Conservation (phyloP, 2,113 vertebrate species). For the Neolamprologus kungweensis region DNA sequence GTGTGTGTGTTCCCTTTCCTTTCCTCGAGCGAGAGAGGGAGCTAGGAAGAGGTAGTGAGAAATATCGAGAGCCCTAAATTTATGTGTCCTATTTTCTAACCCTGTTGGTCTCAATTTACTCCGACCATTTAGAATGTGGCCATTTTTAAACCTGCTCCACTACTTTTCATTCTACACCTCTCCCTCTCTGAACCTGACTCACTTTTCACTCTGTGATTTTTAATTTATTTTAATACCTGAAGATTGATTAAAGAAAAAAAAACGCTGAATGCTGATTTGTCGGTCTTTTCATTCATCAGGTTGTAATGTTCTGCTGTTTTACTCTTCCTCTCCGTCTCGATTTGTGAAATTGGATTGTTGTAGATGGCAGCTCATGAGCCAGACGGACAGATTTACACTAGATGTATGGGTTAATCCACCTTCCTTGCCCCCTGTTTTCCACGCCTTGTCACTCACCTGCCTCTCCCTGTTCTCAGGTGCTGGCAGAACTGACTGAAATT, state of each 20-base stretch:
- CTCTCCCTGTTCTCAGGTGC: not conserved
- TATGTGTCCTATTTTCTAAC: conserved; percentile 70
- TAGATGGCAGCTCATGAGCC: not conserved
- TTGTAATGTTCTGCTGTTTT: not conserved
- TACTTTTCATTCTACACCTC: conserved; percentile 35
- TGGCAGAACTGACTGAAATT: not conserved
- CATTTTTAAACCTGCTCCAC: conserved; percentile 54
- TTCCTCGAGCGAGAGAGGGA: conserved; percentile 6
- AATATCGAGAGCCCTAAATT: conserved; percentile 60
- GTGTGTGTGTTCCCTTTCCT: conserved; percentile 44
- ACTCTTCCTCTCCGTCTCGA: fast-evolving
- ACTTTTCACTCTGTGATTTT: not conserved
- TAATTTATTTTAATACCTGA: not conserved
- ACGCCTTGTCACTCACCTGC: not conserved
- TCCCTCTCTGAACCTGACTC: not conserved
- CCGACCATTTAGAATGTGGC: conserved; percentile 54
- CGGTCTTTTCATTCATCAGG: not conserved
- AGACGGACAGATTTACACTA: not conserved
- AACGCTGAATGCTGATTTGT: not conserved
- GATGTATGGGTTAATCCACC: not conserved
- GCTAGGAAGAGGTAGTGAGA: conserved; percentile 2
- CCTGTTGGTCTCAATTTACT: conserved; percentile 63
- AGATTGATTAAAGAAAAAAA: not conserved
- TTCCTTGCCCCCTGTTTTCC: not conserved
- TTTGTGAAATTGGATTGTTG: not conserved